A percentile compares a stretch with the other conserved stretches of the same genome.
phyloP scores from a whole-genome alignment of 2,797 vertebrate species.

The Argyrosomus regius region DNA sequence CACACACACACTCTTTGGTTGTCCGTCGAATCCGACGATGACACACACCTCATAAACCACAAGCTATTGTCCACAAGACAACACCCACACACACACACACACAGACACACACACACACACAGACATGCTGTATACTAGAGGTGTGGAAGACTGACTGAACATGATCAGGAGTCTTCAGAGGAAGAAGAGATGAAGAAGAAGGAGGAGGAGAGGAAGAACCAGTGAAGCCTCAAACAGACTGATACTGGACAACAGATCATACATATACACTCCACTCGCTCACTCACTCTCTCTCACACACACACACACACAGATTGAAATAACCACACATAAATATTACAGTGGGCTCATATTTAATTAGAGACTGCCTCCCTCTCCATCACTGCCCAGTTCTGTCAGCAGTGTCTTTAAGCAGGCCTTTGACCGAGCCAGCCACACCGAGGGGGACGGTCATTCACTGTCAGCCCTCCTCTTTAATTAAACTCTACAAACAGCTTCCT shows the following conservation, averaged over 20 bases:
- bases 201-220: too few relatives aligned
- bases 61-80: not conserved
- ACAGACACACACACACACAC: too few relatives aligned
- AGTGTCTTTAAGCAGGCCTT: slow-evolving; percentile 12
- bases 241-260: not conserved
- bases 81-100: not conserved
- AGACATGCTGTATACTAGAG: too few relatives aligned
- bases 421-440: slow-evolving; percentile 8
- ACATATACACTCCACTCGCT: not conserved
- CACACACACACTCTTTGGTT: not conserved
- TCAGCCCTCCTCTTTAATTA: slow-evolving; percentile 57
- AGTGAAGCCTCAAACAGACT: not conserved
- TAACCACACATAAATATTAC: slow-evolving; percentile 1
- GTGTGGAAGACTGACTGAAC: too few relatives aligned
- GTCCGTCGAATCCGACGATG: too few relatives aligned
- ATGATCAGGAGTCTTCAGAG: too few relatives aligned
- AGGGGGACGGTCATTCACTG: slow-evolving; percentile 31
- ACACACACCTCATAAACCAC: not conserved
- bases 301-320: not conserved
- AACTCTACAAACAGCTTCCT: slow-evolving; percentile 50
- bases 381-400: slow-evolving; percentile 1
- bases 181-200: too few relatives aligned
- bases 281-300: too few relatives aligned
- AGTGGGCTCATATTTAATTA: not conserved
- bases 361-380: slow-evolving; percentile 1